phyloP scores from a whole-genome alignment of 2,113 vertebrate genomes.

The Axis porcinus region DNA sequence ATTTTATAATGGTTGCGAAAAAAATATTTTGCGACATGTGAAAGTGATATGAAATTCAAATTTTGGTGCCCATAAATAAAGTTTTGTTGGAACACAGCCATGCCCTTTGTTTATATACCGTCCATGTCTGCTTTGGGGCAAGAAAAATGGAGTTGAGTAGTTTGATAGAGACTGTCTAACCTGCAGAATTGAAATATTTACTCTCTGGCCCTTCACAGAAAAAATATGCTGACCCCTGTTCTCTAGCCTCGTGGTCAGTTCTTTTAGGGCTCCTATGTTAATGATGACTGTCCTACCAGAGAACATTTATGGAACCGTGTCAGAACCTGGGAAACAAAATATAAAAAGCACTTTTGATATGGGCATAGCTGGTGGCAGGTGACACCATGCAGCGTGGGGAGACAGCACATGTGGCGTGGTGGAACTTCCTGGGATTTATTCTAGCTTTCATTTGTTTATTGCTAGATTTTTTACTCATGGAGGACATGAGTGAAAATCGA shows the following conservation, averaged over 20 bases:
- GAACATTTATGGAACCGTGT: background rate
- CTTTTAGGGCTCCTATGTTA: background rate
- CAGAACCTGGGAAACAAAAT: background rate
- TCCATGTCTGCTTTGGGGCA: background rate
- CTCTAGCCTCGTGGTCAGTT: background rate
- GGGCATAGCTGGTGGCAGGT: background rate
- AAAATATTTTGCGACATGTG: background rate
- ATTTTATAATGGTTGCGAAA: background rate
- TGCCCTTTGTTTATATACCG: background rate
- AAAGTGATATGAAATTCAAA: slow-evolving; percentile 12
- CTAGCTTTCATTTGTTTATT: background rate
- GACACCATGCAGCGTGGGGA: rapidly evolving
- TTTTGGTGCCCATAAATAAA: background rate
- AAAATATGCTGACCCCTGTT: background rate
- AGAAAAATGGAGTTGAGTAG: background rate
- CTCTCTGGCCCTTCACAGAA: background rate
- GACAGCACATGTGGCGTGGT: background rate
- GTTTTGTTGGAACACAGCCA: background rate
- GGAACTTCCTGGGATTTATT: background rate
- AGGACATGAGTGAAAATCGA: background rate
- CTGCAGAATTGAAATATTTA: background rate
- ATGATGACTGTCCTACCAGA: background rate
- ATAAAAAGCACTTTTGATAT: background rate
- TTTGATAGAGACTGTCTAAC: background rate
- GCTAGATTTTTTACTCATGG: background rate